A percentile compares a stretch with the other conserved stretches of the same genome.
These are phyloP conservation scores for Cataglyphis livida DNA, from an alignment of 2,888 invertebrate genomes.

Conservation along the genomic window DNA sequence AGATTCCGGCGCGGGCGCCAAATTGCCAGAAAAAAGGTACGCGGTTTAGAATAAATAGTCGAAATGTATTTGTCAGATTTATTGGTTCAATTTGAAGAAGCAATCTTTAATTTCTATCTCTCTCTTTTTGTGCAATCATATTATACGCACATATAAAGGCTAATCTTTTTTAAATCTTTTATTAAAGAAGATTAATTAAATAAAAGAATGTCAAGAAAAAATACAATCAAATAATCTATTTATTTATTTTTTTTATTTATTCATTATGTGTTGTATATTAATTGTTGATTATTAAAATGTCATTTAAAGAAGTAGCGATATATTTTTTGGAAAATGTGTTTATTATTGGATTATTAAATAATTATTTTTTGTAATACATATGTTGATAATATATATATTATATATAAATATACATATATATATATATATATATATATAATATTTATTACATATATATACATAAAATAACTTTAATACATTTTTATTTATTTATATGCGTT, in stretches of 20 bases:
- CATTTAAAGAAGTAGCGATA: not conserved
- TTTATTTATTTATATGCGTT: not conserved
- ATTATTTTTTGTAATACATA: not conserved
- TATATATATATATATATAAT: too few relatives aligned
- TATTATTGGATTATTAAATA: not conserved
- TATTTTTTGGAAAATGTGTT: not conserved
- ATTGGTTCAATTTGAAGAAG: not conserved
- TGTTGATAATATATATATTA: too few relatives aligned
- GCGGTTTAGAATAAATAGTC: not conserved
- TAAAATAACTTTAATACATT: not conserved
- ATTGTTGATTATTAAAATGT: not conserved
- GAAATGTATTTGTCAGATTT: not conserved
- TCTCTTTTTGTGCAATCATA: not conserved
- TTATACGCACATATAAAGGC: not conserved
- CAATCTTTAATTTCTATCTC: not conserved
- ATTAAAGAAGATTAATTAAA: not conserved
- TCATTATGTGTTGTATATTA: not conserved
- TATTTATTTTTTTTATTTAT: not conserved
- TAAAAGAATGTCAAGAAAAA: not conserved
- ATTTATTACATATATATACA: not conserved
- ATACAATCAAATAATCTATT: not conserved
- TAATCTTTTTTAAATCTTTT: not conserved
- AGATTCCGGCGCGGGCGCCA: constrained; percentile 92
- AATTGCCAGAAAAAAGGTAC: constrained; percentile 92
- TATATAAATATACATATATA: not conserved